Percentiles rank a stretch among this genome's conserved stretches.
phyloP scores from a whole-genome alignment of 2,797 vertebrate genomes.

The Poecile montanus region DNA sequence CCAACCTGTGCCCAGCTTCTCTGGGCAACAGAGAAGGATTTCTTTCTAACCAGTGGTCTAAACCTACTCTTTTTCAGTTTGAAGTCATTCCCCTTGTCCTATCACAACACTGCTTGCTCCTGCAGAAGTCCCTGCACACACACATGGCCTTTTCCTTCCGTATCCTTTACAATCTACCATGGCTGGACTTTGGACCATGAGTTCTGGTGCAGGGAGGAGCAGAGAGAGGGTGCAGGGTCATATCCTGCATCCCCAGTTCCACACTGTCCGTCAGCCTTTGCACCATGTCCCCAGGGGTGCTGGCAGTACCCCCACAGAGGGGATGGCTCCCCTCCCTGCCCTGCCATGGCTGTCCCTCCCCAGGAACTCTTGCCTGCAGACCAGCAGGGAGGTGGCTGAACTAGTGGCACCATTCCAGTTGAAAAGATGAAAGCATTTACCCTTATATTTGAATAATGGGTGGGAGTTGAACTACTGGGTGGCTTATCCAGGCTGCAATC shows the following conservation, averaged over 20 bases:
- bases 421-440: slow-evolving; percentile 59
- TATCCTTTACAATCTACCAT: neutral
- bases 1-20: neutral
- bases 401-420: neutral
- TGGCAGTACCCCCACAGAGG: neutral
- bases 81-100: neutral
- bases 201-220: neutral
- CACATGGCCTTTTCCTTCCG: neutral
- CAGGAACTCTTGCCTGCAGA: neutral
- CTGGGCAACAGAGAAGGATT: neutral
- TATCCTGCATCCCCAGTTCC: accelerated
- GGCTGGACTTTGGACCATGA: neutral
- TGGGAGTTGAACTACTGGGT: neutral
- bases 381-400: neutral
- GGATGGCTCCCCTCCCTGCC: neutral
- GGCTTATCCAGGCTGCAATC: slow-evolving; percentile 65
- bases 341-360: neutral
- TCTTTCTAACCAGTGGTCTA: neutral
- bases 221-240: neutral
- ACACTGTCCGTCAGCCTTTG: neutral
- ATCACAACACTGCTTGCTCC: accelerated
- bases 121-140: neutral
- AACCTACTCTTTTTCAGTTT: neutral
- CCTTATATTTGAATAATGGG: slow-evolving; percentile 60
- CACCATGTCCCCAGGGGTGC: neutral